Conservation (phyloP, 2,888 invertebrate genomes). For the Leistus spinibarbis region DNA sequence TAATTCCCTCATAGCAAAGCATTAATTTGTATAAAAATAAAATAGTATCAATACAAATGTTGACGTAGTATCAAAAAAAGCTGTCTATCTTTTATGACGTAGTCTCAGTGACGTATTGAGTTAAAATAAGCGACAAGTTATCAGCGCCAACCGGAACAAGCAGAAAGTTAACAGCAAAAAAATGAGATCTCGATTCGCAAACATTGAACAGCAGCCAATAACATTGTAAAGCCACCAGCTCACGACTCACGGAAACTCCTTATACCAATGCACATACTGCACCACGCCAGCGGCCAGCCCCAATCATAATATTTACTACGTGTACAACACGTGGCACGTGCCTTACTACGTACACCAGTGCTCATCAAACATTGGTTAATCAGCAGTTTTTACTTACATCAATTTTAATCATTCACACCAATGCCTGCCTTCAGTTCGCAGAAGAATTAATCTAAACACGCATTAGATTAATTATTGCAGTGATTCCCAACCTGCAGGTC, state of each 20-base stretch:
- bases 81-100: not conserved
- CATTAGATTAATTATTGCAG: too few relatives aligned
- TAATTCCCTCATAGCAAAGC: too few relatives aligned
- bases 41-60: too few relatives aligned
- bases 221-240: constrained; percentile 1
- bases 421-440: too few relatives aligned
- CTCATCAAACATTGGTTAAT: not conserved
- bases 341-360: not conserved
- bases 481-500: too few relatives aligned
- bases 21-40: too few relatives aligned
- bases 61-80: too few relatives aligned
- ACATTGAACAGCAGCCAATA: constrained; percentile 26
- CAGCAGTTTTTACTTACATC: not conserved
- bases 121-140: not conserved
- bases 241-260: constrained; percentile 1
- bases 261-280: too few relatives aligned
- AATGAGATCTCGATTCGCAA: not conserved
- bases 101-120: not conserved
- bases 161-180: not conserved
- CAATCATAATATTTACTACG: constrained; percentile 38
- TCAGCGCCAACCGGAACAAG: not conserved
- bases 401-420: too few relatives aligned
- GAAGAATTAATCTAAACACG: too few relatives aligned
- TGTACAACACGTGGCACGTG: constrained; percentile 30
- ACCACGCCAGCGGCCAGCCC: constrained; percentile 10